Conservation (phyloP, 2,113 vertebrate species). For the Shinisaurus crocodilurus region DNA sequence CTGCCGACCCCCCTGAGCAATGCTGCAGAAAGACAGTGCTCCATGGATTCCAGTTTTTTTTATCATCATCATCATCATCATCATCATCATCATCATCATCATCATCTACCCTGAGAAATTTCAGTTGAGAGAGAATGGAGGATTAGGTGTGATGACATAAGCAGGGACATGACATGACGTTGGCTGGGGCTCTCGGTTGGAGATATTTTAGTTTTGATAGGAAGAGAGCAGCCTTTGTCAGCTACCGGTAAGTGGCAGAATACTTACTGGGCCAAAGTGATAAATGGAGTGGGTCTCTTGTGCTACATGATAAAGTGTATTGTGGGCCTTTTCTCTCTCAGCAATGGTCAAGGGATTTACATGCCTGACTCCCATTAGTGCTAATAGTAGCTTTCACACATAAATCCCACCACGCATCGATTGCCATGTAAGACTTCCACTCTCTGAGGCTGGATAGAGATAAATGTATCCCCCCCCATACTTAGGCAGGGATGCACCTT, state of each 20-base stretch:
- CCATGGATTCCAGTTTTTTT: too few species aligned
- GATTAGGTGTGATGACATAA: neutral
- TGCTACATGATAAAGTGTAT: neutral
- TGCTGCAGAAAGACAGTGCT: too few species aligned
- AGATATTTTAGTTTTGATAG: slow-evolving; percentile 6
- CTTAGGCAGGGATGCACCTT: slow-evolving; percentile 15
- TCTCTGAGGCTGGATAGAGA: slow-evolving; percentile 25
- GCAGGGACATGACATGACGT: neutral
- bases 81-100: too few species aligned
- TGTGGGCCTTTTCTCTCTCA: slow-evolving; percentile 38
- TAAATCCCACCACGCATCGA: slow-evolving; percentile 47
- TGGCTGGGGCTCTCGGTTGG: neutral
- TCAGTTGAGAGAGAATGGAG: neutral
- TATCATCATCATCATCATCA: too few species aligned
- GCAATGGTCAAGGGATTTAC: slow-evolving; percentile 20
- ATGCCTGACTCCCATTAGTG: slow-evolving; percentile 14
- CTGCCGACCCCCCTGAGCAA: too few species aligned
- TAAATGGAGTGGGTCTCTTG: slow-evolving; percentile 28
- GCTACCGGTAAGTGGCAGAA: slow-evolving; percentile 29
- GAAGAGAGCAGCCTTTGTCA: neutral
- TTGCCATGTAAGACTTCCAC: slow-evolving; percentile 25
- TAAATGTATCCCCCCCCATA: slow-evolving; percentile 4
- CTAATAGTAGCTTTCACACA: slow-evolving; percentile 35
- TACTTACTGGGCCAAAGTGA: slow-evolving; percentile 35
- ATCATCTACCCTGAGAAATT: neutral